A percentile compares a stretch with the other conserved stretches of the same genome.
These are phyloP conservation scores for Brachyrhaphis roseni DNA, from an alignment of 2,797 vertebrate genomes.

Conservation along the genomic window DNA sequence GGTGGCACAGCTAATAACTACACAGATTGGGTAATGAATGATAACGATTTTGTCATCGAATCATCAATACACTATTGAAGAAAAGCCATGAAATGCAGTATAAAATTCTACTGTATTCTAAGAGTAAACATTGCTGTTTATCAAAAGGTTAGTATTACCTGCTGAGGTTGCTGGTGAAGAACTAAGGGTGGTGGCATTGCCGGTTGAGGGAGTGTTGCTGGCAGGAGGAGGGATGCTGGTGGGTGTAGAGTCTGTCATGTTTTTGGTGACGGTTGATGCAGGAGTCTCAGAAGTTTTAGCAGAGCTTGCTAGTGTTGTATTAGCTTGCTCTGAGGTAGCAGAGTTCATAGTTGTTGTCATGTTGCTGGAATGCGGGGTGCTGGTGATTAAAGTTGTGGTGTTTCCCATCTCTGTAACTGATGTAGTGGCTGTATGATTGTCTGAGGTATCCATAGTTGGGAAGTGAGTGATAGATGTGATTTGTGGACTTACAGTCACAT, in stretches of 20 bases:
- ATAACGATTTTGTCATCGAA: neutral
- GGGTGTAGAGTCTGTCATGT: constrained; percentile 43
- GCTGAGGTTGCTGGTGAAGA: constrained; percentile 56
- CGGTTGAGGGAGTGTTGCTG: constrained; percentile 33
- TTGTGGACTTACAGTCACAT: neutral
- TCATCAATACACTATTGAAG: neutral
- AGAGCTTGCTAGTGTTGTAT: constrained; percentile 14
- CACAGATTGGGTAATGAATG: neutral
- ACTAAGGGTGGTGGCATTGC: constrained; percentile 47
- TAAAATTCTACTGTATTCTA: neutral
- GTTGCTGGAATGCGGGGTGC: constrained; percentile 9
- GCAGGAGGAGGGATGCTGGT: constrained; percentile 45
- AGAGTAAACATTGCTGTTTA: constrained; percentile 27
- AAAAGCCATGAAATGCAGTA: neutral
- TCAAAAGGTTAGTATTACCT: constrained; percentile 59
- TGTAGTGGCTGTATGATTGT: neutral
- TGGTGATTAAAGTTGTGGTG: constrained; percentile 11
- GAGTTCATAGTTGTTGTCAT: constrained; percentile 21
- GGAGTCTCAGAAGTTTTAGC: constrained; percentile 26
- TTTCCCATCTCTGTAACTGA: neutral
- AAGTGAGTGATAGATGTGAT: neutral
- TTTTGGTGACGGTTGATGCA: constrained; percentile 14
- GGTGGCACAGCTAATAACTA: neutral
- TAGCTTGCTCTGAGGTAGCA: constrained; percentile 19
- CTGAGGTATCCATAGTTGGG: neutral